Evolutionary conservation across 2,797 vertebrate genomes (phyloP).

Genomic region (Pipistrellus pygmaeus): DNA sequence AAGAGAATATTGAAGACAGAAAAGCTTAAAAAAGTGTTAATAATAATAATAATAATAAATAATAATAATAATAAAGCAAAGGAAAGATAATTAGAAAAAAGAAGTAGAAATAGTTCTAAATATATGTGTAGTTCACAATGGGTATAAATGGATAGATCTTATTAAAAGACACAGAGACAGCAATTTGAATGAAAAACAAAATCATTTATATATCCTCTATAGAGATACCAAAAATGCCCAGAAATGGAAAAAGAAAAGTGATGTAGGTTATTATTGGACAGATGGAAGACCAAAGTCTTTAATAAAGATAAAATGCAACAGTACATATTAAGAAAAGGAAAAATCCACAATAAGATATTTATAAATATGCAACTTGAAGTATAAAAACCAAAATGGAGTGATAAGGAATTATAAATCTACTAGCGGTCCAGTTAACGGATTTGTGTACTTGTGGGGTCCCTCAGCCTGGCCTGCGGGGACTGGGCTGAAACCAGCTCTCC

Average conservation of each 20-base stretch:
- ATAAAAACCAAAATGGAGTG: slow-evolving; percentile 41
- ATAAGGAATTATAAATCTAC: slow-evolving; percentile 12
- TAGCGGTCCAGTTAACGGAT: no score
- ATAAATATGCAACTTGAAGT: slow-evolving; percentile 40
- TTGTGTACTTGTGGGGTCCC: no score
- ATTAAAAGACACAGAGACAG: slow-evolving; percentile 41
- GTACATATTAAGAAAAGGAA: slow-evolving; percentile 49
- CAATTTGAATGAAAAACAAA: slow-evolving; percentile 56
- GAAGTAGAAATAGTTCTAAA: slow-evolving; percentile 55
- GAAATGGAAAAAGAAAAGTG: slow-evolving; percentile 53
- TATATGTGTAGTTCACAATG: slow-evolving; percentile 43
- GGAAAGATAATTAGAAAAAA: slow-evolving; percentile 63
- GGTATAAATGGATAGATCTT: slow-evolving; percentile 47
- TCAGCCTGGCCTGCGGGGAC: no score
- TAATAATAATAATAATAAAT: not conserved
- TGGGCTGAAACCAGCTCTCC: no score
- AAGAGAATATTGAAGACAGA: slow-evolving; percentile 29
- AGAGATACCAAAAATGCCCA: slow-evolving; percentile 9
- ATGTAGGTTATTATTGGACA: slow-evolving; percentile 32
- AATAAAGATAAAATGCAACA: slow-evolving; percentile 22
- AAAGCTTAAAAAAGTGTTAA: slow-evolving; percentile 16
- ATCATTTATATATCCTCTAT: not conserved
- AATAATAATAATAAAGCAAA: not conserved
- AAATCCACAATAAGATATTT: slow-evolving; percentile 46
- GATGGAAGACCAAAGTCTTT: slow-evolving; percentile 23